Conservation (phyloP, 1,140 invertebrate genomes). For the Luehdorfia chinensis region DNA sequence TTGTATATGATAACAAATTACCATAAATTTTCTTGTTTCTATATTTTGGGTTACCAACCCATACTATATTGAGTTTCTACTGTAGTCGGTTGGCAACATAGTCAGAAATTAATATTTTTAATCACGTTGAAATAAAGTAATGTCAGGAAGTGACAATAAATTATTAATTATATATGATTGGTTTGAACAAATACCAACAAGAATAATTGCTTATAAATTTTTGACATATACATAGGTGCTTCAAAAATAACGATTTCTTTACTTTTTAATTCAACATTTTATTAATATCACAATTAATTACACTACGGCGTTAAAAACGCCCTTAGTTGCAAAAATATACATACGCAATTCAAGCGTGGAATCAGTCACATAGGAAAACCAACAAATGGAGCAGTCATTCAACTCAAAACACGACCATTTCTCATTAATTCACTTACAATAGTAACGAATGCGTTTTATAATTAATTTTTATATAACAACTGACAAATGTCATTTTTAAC, state of each 20-base stretch:
- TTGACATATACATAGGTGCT: no score
- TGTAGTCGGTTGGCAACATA: no score
- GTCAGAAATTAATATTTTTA: no score
- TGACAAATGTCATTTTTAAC: slow-evolving; percentile 5
- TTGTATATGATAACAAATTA: no score
- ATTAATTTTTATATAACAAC: slow-evolving; percentile 23
- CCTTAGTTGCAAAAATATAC: slow-evolving; percentile 42
- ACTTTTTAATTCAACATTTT: slow-evolving; percentile 53
- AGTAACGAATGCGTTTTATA: slow-evolving; percentile 26
- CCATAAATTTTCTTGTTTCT: no score
- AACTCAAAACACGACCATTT: slow-evolving; percentile 23
- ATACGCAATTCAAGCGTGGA: slow-evolving; percentile 36
- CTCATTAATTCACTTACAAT: slow-evolving; percentile 26
- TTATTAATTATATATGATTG: no score
- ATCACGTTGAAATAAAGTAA: no score
- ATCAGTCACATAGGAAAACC: slow-evolving; percentile 28
- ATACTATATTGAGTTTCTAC: no score
- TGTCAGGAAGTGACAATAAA: no score
- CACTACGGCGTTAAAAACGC: slow-evolving; percentile 53
- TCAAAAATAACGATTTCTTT: slow-evolving; percentile 14
- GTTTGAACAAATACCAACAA: no score
- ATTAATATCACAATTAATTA: slow-evolving; percentile 76
- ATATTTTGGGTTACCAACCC: no score
- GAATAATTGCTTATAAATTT: no score
- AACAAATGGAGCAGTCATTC: slow-evolving; percentile 33